A percentile compares a stretch with the other conserved stretches of the same genome.
phyloP scores from a whole-genome alignment of 2,888 invertebrate genomes.

The Electrophaes corylata region DNA sequence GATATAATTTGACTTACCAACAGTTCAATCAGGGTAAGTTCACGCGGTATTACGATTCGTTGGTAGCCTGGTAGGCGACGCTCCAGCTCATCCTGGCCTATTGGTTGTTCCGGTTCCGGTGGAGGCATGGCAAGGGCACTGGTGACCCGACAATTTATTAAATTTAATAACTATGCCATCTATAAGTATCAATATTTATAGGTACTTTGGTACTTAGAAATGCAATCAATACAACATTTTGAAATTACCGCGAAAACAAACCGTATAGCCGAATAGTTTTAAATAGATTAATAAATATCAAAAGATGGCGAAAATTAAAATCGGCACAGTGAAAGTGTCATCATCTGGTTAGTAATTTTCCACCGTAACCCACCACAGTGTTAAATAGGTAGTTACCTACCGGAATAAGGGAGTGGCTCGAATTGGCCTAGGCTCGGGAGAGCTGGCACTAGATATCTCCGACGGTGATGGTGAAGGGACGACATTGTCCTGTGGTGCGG shows the following conservation, averaged over 20 bases:
- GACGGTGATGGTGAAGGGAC: constrained; percentile 70
- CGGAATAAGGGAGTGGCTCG: constrained; percentile 72
- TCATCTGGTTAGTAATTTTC: too few relatives aligned
- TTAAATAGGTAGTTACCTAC: constrained; percentile 41
- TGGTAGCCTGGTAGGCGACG: constrained; percentile 80
- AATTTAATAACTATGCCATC: not conserved
- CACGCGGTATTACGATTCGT: constrained; percentile 82
- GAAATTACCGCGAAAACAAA: too few relatives aligned
- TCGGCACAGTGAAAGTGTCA: too few relatives aligned
- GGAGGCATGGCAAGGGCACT: constrained; percentile 76
- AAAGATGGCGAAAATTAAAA: too few relatives aligned
- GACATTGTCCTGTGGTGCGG: constrained; percentile 63
- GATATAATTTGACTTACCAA: constrained; percentile 65
- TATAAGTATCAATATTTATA: too few relatives aligned
- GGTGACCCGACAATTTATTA: not conserved
- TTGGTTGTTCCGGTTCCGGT: constrained; percentile 74
- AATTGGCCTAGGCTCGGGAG: constrained; percentile 67
- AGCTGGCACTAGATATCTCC: constrained; percentile 76
- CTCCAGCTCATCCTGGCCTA: constrained; percentile 76
- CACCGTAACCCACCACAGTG: too few relatives aligned
- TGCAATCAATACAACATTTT: too few relatives aligned
- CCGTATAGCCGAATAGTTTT: too few relatives aligned
- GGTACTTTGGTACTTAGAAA: too few relatives aligned
- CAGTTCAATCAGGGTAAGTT: constrained; percentile 84
- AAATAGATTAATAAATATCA: too few relatives aligned